A percentile compares a stretch with the other conserved stretches of the same genome.
Evolutionary conservation across 1,140 invertebrate species (phyloP).

Genomic region (Lutraria rhynchaena): DNA sequence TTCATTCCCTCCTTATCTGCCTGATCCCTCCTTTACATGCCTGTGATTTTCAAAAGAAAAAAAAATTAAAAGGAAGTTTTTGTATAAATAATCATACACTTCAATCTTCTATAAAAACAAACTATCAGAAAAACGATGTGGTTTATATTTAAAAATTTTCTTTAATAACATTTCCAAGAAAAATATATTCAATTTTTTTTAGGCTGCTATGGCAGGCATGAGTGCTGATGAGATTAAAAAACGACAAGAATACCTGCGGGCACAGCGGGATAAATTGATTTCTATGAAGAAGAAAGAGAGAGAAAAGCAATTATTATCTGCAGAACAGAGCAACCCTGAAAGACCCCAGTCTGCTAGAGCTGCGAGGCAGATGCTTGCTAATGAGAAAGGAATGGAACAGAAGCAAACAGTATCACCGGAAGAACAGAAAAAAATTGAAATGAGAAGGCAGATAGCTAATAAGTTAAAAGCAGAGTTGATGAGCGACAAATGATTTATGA

Average conservation of each 20-base stretch:
- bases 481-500: constrained; percentile 68
- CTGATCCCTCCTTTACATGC: too few species aligned
- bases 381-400: constrained; percentile 75
- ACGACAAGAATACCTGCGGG: constrained; percentile 91
- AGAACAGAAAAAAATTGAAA: constrained; percentile 86
- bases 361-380: constrained; percentile 85
- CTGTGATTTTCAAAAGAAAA: too few species aligned
- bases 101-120: too few species aligned
- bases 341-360: constrained; percentile 88
- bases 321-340: constrained; percentile 70
- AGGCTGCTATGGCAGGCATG: constrained; percentile 75
- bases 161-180: too few species aligned
- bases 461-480: constrained; percentile 92
- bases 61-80: too few species aligned
- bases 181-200: background rate
- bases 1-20: too few species aligned
- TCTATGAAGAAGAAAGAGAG: constrained; percentile 93
- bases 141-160: too few species aligned
- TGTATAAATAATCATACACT: too few species aligned
- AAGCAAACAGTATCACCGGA: constrained; percentile 72
- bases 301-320: constrained; percentile 86
- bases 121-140: too few species aligned
- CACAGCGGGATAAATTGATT: constrained; percentile 94
- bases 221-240: constrained; percentile 88
- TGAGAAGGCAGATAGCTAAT: constrained; percentile 91